Base-by-base conservation (phyloP, 2,888 invertebrate genomes). In the Rhaphigaster nebulosa region DNA sequence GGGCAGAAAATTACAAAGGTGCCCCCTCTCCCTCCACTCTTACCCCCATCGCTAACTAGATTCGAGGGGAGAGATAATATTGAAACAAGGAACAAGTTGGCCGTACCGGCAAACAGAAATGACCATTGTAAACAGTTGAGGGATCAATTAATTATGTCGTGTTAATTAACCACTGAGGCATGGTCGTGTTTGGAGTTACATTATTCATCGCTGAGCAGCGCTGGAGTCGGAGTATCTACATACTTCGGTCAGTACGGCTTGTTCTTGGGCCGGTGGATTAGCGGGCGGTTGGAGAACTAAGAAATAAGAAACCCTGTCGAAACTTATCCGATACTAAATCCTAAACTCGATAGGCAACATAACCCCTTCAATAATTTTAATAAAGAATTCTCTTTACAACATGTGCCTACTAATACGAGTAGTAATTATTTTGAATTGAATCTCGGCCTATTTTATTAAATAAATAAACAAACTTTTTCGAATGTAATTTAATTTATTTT, bases 61-160 rank as follows among this genome's bases (percentile, higher is more conserved):
- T 84, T 45, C 23, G 80, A 84, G 80, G 80, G 38, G 80, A 84
- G 80, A 45, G 80, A 84, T 84, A 84, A 84, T 84, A 84, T 84
- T 84, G 80, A 84, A 84, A 84, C 80, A 84, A 84, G 38, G 80
- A 84, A 84, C 80, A 84, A 84, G 80, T 84, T 45, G 38, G 4
- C 80, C 41, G 80, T 1, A 26, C 15, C 41, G 87, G 88, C 88
- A 88, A 88, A 88, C 88, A 88, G 88, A 88, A 88, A 60, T 88
- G 88, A 60, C 88, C 88, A 88, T 52, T 88, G 56, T 54, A 60
- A 88, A 88, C 88, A 88, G 88, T n/a, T 84, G 80, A 45, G 80
- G 80, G 80, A 84, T 84, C 80, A 84, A 84, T 84, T 84, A 84
- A 84, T 84, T 84, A 84, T 84, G 80, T 38, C 38, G 45, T 15